Evolutionary conservation across 2,113 vertebrate genomes (phyloP), one percentile per base, ranked within the genome.

Genomic region (Hyperoodon ampullatus): DNA sequence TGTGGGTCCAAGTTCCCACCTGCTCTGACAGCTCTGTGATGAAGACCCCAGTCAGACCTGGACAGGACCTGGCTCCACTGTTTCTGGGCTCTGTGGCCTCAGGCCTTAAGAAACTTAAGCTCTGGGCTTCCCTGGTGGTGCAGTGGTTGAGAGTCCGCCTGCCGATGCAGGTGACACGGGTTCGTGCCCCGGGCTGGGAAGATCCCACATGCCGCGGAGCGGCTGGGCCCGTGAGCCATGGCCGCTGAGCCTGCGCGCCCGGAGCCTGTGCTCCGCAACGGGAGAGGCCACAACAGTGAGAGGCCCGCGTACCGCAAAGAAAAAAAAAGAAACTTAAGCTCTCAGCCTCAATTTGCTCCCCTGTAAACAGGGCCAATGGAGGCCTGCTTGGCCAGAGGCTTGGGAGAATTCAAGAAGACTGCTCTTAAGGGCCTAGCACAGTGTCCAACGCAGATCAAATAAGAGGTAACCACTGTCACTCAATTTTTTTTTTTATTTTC

Each of bases 1-100:
- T 8, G 8, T 9, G 24, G 19, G 35, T 55, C 47, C 47, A 12
- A 3, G 3, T 66, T 53, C 21, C 88, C 23, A 47, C 8, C n/a
- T 75, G 71, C 16, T 23, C 47, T 0, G 0, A 81, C 0, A 6
- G 55, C 85, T 72, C 84, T 3, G 1, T 9, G n/a, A 24, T 1
- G 5, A 55, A 30, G 28, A 60, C 23, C 35, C 13, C 16, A 13
- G 28, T 42, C 8, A 30, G 39, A 53, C 26, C 82, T 21, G 15
- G 55, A 58, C 14, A 15, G 24, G 21, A 33, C 60, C n/a, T 26
- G 61, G 71, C 13, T 23, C 35, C 65, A 23, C 7, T 4, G n/a
- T 30, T 44, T 21, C 75, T 19, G 3, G 42, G 39, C 53, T 60
- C 66, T 16, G 77, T 8, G 35, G 42, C 55, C 55, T 92, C n/a